Evolutionary conservation across 2,113 vertebrate genomes (phyloP), one percentile per base, ranked within the genome.

Genomic region (Lycaon pictus): DNA sequence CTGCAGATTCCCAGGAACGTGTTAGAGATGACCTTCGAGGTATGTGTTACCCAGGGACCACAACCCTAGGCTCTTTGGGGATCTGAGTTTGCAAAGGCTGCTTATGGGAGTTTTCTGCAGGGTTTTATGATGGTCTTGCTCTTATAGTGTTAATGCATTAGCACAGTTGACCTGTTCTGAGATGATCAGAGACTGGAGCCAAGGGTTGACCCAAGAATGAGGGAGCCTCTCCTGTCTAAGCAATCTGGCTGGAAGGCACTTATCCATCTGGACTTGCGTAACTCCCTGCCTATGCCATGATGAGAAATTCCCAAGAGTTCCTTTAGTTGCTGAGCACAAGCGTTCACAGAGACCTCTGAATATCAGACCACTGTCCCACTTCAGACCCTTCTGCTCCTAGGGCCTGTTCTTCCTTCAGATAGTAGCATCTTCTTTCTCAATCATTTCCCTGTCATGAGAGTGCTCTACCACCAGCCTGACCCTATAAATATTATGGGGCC

Each of bases 1-100:
- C 98, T 99, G 93, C 99, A 99, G 98, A 98, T 99, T 95, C 99
- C 99, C 95, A 99, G 99, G 98, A 99, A 99, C 76, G 98, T 99
- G 92, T 97, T 99, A 96, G 99, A 99, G 98, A 99, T 99, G 98
- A 99, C 99, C 20, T 99, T 99, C 96, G 99, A 99, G 99, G 99
- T 99, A 98, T 69, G 99, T 98, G 87, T 96, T 85, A 11, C 71
- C 77, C 22, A 20, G 76, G 63, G 65, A 13, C 25, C n/a, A 88
- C 27, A 94, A 48, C 43, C 12, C n/a, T 35, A 74, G 69, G 7
- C 51, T 95, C 32, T 90, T 9, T 92, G 35, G 84, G 58, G 48
- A 51, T 91, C 58, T 85, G 51, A 96, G 53, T 97, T 80, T 67
- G 72, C 55, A 95, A 10, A 32, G 83, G 60, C 69, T 93, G 23